phyloP scores from a whole-genome alignment of 2,888 invertebrate species.

The Drosophila pseudotakahashii region DNA sequence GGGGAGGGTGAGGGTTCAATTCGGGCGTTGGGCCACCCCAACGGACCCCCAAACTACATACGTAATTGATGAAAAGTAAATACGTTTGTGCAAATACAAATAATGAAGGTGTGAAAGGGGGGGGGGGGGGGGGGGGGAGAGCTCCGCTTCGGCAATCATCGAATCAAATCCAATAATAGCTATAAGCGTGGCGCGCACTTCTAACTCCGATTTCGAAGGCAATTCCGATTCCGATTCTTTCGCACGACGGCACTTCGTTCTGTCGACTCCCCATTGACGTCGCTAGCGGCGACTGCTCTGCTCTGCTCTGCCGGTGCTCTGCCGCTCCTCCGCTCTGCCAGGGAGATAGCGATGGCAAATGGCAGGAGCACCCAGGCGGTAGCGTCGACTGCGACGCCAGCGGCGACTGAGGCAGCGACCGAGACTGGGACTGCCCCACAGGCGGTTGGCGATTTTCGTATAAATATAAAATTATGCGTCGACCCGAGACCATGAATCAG shows the following conservation, averaged over 20 bases:
- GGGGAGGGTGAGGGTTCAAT: not conserved
- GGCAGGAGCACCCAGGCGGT: not conserved
- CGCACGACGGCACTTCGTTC: constrained; percentile 28
- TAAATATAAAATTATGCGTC: constrained; percentile 73
- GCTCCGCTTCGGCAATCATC: constrained; percentile 19
- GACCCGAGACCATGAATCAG: constrained; percentile 68
- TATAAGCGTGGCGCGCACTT: constrained; percentile 54
- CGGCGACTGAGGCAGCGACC: constrained; percentile 25
- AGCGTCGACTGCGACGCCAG: constrained; percentile 7
- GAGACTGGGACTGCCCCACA: constrained; percentile 58
- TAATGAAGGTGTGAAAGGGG: not conserved
- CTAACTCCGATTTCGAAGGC: constrained; percentile 23
- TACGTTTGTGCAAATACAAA: too few species aligned
- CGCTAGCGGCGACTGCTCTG: not conserved
- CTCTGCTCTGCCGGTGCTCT: not conserved
- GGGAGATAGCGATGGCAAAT: not conserved
- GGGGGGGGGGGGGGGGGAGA: too few species aligned
- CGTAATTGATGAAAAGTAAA: constrained; percentile 36
- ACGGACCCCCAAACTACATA: not conserved
- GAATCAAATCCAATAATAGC: constrained; percentile 67
- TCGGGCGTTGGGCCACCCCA: too few species aligned
- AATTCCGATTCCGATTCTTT: constrained; percentile 35
- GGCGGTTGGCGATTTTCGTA: constrained; percentile 61
- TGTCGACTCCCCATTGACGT: constrained; percentile 49
- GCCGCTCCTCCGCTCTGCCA: not conserved